A percentile compares a stretch with the other conserved stretches of the same genome.
Evolutionary conservation across 2,113 vertebrate species (phyloP).

Genomic region (Gasterosteus aculeatus): DNA sequence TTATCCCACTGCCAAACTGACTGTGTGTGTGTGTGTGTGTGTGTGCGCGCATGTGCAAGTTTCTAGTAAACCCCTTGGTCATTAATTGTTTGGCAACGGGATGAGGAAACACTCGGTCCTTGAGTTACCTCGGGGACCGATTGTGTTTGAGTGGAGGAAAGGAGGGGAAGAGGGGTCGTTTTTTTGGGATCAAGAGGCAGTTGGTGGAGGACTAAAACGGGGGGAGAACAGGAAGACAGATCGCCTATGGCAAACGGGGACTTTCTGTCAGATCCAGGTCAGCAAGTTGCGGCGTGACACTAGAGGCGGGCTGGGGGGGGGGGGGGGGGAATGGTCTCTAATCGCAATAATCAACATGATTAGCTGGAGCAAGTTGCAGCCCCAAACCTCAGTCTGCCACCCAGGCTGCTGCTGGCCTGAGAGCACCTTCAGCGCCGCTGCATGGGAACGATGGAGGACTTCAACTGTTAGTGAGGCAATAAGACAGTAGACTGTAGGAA

Average conservation of each 20-base stretch:
- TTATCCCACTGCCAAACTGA: conserved; percentile 52
- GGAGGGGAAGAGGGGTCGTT: conserved; percentile 22
- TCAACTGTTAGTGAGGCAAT: conserved; percentile 9
- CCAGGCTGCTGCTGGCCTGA: conserved; percentile 69
- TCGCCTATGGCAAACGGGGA: conserved; percentile 79
- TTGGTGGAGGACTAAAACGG: conserved; percentile 52
- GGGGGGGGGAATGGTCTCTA: conserved; percentile 77
- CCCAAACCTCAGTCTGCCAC: conserved; percentile 70
- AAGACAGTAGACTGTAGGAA: not conserved
- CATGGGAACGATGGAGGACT: conserved; percentile 43
- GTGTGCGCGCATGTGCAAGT: conserved; percentile 2
- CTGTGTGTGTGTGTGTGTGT: conserved; percentile 23
- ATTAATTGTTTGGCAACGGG: conserved; percentile 56
- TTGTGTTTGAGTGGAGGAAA: conserved; percentile 69
- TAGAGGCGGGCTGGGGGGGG: conserved; percentile 62
- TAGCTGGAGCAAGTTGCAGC: conserved; percentile 71
- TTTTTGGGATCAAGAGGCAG: conserved; percentile 44
- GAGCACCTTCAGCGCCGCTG: conserved; percentile 31
- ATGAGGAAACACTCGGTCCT: conserved; percentile 59
- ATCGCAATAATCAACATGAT: conserved; percentile 86
- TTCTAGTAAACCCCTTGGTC: conserved; percentile 61
- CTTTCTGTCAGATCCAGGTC: conserved; percentile 82
- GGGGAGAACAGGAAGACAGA: conserved; percentile 79
- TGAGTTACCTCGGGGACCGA: conserved; percentile 68
- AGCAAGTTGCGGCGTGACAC: conserved; percentile 74